phyloP scores from a whole-genome alignment of 2,888 invertebrate genomes.

The Clostera curtula region DNA sequence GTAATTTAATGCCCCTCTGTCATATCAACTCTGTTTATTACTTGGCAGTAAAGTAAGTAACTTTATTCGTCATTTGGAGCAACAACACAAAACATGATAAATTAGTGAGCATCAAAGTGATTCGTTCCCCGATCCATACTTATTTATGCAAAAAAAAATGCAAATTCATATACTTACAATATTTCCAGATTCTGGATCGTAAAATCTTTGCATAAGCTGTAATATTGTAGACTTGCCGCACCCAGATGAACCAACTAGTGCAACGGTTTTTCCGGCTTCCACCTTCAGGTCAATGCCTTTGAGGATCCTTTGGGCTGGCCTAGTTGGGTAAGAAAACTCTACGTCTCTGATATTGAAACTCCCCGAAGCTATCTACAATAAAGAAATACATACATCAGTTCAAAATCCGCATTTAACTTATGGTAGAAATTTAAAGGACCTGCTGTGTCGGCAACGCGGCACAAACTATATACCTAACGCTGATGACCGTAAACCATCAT shows the following conservation, averaged over 20 bases:
- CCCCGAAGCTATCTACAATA: constrained; percentile 73
- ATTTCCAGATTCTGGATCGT: constrained; percentile 80
- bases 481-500: no score
- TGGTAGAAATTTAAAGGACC: not conserved
- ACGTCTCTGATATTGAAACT: constrained; percentile 80
- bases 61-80: no score
- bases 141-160: no score
- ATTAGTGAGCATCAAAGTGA: no score
- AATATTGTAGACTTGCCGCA: constrained; percentile 89
- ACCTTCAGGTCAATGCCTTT: constrained; percentile 79
- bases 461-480: no score
- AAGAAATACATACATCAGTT: not conserved
- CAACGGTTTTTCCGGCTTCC: constrained; percentile 83
- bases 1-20: no score
- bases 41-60: no score
- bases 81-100: no score
- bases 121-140: no score
- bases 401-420: not conserved
- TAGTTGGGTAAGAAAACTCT: constrained; percentile 87
- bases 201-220: constrained; percentile 85
- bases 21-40: no score
- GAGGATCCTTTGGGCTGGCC: constrained; percentile 81
- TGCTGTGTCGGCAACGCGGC: no score
- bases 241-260: constrained; percentile 82
- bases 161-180: constrained; percentile 36